Evolutionary conservation across 2,888 invertebrate species (phyloP).

Genomic region (Drosophila differens): DNA sequence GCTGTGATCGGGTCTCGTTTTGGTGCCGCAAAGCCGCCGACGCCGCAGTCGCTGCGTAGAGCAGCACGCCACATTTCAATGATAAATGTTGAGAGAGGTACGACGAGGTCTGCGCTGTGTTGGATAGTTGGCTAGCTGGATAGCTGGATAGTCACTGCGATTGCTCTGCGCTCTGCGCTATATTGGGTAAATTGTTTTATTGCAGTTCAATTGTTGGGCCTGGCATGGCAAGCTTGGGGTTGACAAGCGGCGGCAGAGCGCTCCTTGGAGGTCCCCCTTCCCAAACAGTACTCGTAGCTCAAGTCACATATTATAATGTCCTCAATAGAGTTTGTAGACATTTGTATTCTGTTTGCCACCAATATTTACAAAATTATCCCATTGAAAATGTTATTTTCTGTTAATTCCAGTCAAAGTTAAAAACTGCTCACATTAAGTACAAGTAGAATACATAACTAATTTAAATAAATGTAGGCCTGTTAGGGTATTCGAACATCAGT

Average conservation of each 20-base stretch:
- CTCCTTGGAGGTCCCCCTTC: constrained; percentile 80
- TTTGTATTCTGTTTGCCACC: not conserved
- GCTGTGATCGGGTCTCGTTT: constrained; percentile 73
- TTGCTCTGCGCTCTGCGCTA: constrained; percentile 82
- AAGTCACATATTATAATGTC: constrained; percentile 33
- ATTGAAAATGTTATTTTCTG: not conserved
- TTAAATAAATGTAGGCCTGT: not conserved
- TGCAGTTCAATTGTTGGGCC: constrained; percentile 83
- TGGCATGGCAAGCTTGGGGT: constrained; percentile 59
- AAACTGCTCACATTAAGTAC: not conserved
- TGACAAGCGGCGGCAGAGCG: constrained; percentile 79
- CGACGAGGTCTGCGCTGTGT: constrained; percentile 11
- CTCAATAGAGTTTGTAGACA: not conserved
- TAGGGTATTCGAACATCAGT: constrained; percentile 23
- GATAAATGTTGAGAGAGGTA: constrained; percentile 78
- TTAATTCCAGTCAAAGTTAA: not conserved
- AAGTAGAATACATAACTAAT: not conserved
- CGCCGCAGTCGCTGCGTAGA: constrained; percentile 64
- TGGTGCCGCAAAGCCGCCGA: constrained; percentile 79
- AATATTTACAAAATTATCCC: not conserved
- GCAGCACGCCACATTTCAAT: constrained; percentile 81
- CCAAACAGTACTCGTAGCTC: constrained; percentile 45
- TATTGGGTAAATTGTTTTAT: constrained; percentile 84
- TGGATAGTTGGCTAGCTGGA: constrained; percentile 23
- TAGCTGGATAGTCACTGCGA: constrained; percentile 57